Evolutionary conservation across 92 coral and sea anemone genomes (phyloP), one percentile per base, ranked within the genome.

Genomic region (Epizoanthus stellaris): DNA sequence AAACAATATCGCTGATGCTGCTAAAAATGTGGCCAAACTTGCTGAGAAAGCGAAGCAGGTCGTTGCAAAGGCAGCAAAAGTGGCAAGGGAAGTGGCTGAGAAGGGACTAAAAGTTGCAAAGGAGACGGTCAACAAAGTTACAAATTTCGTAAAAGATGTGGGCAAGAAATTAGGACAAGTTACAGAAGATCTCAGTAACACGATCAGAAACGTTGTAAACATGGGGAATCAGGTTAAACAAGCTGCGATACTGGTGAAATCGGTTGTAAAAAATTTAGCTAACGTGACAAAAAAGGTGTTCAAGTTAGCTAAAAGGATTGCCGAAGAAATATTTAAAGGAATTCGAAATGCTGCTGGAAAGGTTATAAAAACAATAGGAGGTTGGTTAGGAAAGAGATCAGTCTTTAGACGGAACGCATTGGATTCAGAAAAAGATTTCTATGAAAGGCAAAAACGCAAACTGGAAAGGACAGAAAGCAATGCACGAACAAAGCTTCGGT

Each of bases 261-360:
- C 87, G 19, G 76, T 90, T 77, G 83, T 85, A 8, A 87, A 81
- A 59, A 21, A 30, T 52, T 64, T 90, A 53, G 15, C 57, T 17
- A 52, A 49, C 3, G 80, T 79, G 40, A 81, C 76, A 1, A 82
- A 59, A 23, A 61, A 19, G 30, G 74, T 87, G 12, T 10, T 20
- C 20, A 38, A 70, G 30, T 65, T 90, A n/a, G 91, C 68, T 20
- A 42, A 71, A 21, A 60, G 71, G 60, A 87, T 90, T 76, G 81
- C 87, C 4, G 62, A 70, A 57, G 93, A 90, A 63, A 90, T 90
- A 67, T 73, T 81, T 1, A 73, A 70, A 2, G 93, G 93, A 6
- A 73, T 90, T 69, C 91, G 93, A 16, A 79, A 87, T 70, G 65
- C 80, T 9, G 88, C 52, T n/a, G 93, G 93, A 61, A 87, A 77